phyloP scores from a whole-genome alignment of 30 jellyfish, hydroid and myxozoan species.

The Nemopilema nomurai region DNA sequence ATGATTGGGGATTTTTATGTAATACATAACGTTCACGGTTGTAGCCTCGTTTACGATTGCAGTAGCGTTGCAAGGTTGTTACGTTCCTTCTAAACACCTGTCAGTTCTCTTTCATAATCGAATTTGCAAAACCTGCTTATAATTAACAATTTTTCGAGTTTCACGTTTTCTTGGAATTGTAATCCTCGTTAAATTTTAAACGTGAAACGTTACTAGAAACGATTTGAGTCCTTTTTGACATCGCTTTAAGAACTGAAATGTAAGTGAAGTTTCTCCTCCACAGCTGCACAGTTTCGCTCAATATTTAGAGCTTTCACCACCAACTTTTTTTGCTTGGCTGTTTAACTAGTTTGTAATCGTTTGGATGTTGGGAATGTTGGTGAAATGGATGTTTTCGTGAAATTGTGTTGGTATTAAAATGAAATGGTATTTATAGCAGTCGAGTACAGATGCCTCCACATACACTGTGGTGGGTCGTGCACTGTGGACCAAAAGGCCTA shows the following conservation, averaged over 20 bases:
- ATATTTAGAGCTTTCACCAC: no score
- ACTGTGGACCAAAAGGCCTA: background rate
- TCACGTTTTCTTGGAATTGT: background rate
- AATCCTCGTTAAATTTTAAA: background rate
- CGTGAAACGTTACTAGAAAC: background rate
- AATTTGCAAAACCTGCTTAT: background rate
- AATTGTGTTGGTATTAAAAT: no score
- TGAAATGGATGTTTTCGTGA: no score
- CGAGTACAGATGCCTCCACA: background rate
- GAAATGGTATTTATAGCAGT: background rate
- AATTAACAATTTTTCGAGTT: background rate
- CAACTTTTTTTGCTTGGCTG: no score
- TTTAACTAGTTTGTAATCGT: no score
- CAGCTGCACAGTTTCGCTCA: background rate
- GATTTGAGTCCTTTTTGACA: no score
- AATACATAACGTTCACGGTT: background rate
- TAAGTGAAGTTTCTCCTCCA: background rate
- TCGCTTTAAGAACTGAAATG: background rate
- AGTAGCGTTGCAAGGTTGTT: background rate
- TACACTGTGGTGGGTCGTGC: background rate
- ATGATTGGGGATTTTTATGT: constrained; percentile 34
- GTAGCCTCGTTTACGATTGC: constrained; percentile 1
- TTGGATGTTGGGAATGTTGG: no score
- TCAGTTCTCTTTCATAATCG: background rate
- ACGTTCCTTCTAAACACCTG: background rate